Percentiles rank a stretch among this genome's conserved stretches.
phyloP scores from a whole-genome alignment of 92 coral and sea anemone species.

The Bergia sp. region DNA sequence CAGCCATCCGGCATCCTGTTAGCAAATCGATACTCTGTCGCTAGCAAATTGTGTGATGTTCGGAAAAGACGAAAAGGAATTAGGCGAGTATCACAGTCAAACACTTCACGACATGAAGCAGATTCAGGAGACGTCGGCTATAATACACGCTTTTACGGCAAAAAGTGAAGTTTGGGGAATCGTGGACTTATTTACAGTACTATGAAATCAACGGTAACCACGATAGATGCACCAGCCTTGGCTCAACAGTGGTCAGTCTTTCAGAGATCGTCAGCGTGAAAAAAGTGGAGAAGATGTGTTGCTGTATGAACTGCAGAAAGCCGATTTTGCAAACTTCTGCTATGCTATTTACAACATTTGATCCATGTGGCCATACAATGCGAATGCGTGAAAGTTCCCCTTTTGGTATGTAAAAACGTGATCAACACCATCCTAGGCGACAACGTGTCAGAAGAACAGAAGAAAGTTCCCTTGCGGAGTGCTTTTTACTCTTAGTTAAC shows the following conservation, averaged over 20 bases:
- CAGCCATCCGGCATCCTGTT: background rate
- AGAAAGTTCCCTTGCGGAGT: slow-evolving; percentile 5
- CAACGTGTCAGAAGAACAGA: slow-evolving; percentile 10
- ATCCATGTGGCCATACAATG: slow-evolving; percentile 24
- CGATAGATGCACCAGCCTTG: background rate
- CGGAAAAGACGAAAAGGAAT: slow-evolving; percentile 18
- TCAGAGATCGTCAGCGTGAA: slow-evolving; percentile 21
- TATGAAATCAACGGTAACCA: background rate
- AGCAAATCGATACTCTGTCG: background rate
- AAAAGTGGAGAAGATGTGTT: slow-evolving; percentile 23
- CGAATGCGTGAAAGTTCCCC: slow-evolving; percentile 9
- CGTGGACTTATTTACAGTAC: background rate
- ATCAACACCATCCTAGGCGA: slow-evolving; percentile 1
- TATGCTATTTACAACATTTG: background rate
- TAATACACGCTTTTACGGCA: slow-evolving; percentile 2
- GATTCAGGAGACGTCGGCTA: background rate
- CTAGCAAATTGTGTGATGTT: background rate
- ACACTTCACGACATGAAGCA: background rate
- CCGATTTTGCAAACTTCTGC: slow-evolving; percentile 10
- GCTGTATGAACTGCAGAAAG: slow-evolving; percentile 23
- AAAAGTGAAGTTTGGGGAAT: slow-evolving; percentile 9
- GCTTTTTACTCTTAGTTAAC: background rate
- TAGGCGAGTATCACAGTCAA: background rate
- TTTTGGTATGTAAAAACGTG: background rate
- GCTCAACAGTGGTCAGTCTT: slow-evolving; percentile 19